Conservation (phyloP, 2,888 invertebrate species). For the Drosophila fungiperda region DNA sequence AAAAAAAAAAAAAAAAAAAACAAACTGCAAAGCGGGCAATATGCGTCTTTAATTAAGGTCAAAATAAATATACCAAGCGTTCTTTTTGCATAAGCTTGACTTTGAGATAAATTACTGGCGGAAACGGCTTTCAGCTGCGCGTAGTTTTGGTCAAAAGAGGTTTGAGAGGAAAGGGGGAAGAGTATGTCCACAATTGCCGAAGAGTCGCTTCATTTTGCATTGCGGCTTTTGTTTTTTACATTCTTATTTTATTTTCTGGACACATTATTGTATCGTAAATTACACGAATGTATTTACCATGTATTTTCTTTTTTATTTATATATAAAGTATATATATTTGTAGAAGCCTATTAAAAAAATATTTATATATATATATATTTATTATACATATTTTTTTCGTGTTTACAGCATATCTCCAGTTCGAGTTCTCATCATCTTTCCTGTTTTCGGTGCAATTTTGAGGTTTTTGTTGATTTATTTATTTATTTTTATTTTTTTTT, state of each 20-base stretch:
- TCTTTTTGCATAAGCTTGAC: conserved; percentile 51
- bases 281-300: too few species aligned
- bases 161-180: too few species aligned
- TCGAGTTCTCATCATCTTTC: conserved; percentile 10
- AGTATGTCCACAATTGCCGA: conserved; percentile 37
- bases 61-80: conserved; percentile 55
- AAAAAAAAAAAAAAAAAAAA: conserved; percentile 11
- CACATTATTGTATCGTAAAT: background rate
- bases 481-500: conserved; percentile 20
- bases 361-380: background rate
- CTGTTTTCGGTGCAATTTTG: conserved; percentile 18
- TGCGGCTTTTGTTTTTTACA: conserved; percentile 22
- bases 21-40: conserved; percentile 56
- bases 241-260: background rate
- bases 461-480: conserved; percentile 24
- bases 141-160: background rate
- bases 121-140: conserved; percentile 28
- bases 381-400: background rate
- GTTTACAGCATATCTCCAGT: background rate
- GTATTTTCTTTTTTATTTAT: conserved; percentile 9
- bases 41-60: conserved; percentile 80
- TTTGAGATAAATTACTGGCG: conserved; percentile 69
- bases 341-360: background rate
- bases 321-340: background rate
- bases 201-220: conserved; percentile 43